Base-by-base conservation (phyloP, 2,888 invertebrate species). In the Tenthredo scrophulariae region DNA sequence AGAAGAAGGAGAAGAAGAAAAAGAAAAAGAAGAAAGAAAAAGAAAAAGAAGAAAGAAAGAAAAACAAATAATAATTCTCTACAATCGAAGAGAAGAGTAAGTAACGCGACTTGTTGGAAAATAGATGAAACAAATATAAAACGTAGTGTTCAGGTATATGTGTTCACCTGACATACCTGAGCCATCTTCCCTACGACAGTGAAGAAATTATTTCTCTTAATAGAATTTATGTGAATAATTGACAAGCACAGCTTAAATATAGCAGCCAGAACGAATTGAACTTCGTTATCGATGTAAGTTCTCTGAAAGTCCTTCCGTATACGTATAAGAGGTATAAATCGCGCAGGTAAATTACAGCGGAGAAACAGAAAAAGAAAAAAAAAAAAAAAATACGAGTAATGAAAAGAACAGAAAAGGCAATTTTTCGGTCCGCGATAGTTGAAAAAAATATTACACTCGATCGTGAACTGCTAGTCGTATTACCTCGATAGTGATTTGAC, bases 191-290 rank as follows among this genome's bases (percentile, higher is more conserved):
- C 75, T n/a, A 5, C 13, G 46, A 74, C 22, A 43, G 29, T 6
- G 7, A 75, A 75, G 22, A 75, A 43, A 75, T n/a, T 75, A n/a
- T 37, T 75, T 75, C 40, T 46, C 46, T 26, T 50, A 75, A 75
- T 75, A 50, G 15, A 26, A 46, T 46, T 40, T 22, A 37, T 7
- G 22, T 75, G 46, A 75, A 75, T 75, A 46, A 22, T 40, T 75
- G 4, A 43, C 13, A 50, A 75, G 46, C 26, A 26, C 74, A 26
- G 74, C 18, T 33, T n/a, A 37, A 37, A 37, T 37, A 37, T 40
- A 72, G 37, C 22, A 2, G 72, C 40, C 43, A 43, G 22, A 74
- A 37, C 40, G 18, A 46, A 7, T 43, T 7, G 10, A 75, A 43
- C 43, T 50, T 75, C 50, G 77, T 54, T 77, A 77, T 29, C 77